Base-by-base conservation (phyloP, 2,888 invertebrate species). In the Synanthedon andrenaeformis region DNA sequence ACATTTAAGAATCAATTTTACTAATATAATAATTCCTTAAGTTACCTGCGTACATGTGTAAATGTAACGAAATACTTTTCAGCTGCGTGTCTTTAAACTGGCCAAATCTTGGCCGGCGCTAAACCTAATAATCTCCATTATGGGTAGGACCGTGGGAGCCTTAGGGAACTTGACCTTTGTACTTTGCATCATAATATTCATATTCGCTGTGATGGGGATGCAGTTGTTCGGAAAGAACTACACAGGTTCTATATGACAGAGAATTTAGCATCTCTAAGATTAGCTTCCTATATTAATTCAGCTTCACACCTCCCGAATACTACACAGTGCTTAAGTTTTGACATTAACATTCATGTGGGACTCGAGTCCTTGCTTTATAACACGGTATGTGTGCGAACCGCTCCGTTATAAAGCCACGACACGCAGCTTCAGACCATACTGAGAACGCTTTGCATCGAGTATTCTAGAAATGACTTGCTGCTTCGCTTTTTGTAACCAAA, bases 131-230 rank as follows among this genome's bases (percentile, higher is more conserved):
- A 96, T 97, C 84, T 95, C 96, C 76, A 97, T 97, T 82, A 97
- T 97, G 93, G 96, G 96, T 72, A 92, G 96, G 89, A 96, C 97
- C 51, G 93, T 97, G 90, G 97, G 96, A 76, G 97, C 97, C 76
- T 90, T 97, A 88, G 96, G 95, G 89, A 97, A 97, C 90, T 90
- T 97, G 87, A 96, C 96, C 72, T 96, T 97, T 89, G 96, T 97
- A 75, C 90, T 97, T 84, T 95, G 94, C 83, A 97, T 97, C 88
- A 96, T 97, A 88, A 96, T 97, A 89, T 97, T 97, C 90, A 97
- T 97, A 87, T 97, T 97, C 83, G 97, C 97, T 83, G 96, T 97
- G 73, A 96, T 97, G 96, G 97, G 97, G 67, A 97, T 96, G 95
- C 96, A 97, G 86, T 90, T 97, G 70, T 97, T 97, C 89, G 96